A percentile compares a stretch with the other conserved stretches of the same genome.
phyloP scores from a whole-genome alignment of 1,140 invertebrate species.

The Polyergus mexicanus region DNA sequence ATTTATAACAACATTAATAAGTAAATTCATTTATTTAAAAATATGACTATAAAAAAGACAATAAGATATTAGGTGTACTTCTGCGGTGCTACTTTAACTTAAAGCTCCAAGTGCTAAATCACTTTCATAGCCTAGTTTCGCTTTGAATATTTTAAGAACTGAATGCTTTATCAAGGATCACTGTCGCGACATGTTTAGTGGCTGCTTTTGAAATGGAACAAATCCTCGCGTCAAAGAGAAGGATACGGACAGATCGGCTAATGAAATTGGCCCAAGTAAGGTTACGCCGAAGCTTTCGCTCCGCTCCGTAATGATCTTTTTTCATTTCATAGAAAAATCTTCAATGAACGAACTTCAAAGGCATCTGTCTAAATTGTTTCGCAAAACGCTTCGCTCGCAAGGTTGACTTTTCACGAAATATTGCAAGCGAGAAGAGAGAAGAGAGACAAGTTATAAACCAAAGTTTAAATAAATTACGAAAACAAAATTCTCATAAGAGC shows the following conservation, averaged over 20 bases:
- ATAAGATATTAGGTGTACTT: background rate
- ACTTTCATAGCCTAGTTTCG: background rate
- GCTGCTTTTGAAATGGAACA: slow-evolving; percentile 50
- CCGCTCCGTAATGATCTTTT: background rate
- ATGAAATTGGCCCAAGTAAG: slow-evolving; percentile 63
- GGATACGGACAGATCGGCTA: slow-evolving; percentile 41
- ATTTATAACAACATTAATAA: background rate
- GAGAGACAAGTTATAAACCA: background rate
- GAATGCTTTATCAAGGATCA: slow-evolving; percentile 38
- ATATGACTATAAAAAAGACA: background rate
- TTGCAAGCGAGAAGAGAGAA: background rate
- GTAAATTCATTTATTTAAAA: background rate
- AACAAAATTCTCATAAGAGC: background rate
- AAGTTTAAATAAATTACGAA: slow-evolving; percentile 39
- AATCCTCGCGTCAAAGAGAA: background rate
- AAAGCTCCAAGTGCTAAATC: background rate
- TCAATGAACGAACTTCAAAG: slow-evolving; percentile 23
- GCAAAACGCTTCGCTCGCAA: slow-evolving; percentile 32
- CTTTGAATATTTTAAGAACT: background rate
- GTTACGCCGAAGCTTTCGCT: slow-evolving; percentile 2
- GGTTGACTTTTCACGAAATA: slow-evolving; percentile 5
- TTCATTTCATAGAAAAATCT: slow-evolving; percentile 38
- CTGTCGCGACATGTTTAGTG: slow-evolving; percentile 17
- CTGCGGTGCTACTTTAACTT: background rate
- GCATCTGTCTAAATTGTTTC: slow-evolving; percentile 54